Percentiles rank a stretch among this genome's conserved stretches.
Evolutionary conservation across 1,140 invertebrate species (phyloP).

Genomic region (Drosophila tsacasi): DNA sequence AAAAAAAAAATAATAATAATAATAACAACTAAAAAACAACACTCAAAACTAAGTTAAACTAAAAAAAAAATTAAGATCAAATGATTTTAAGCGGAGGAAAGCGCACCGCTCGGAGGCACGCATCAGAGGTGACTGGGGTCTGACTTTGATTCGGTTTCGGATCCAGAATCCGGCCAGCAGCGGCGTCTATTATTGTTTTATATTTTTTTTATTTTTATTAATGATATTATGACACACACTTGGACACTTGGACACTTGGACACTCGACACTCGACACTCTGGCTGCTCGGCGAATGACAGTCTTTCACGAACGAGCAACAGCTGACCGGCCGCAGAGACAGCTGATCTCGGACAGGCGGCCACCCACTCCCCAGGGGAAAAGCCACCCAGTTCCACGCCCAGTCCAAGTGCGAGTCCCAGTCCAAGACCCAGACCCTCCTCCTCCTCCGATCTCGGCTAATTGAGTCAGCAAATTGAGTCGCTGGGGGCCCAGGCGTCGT

Average conservation of each 20-base stretch:
- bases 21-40: not conserved
- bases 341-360: constrained; percentile 15
- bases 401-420: not conserved
- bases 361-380: not conserved
- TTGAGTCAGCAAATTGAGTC: constrained; percentile 43
- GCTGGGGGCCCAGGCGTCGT: constrained; percentile 21
- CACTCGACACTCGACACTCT: not conserved
- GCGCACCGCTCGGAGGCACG: constrained; percentile 64
- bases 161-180: constrained; percentile 39
- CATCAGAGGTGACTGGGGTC: constrained; percentile 64
- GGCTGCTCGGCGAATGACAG: not conserved
- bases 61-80: constrained; percentile 4
- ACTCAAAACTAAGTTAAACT: constrained; percentile 17
- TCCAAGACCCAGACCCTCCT: not conserved
- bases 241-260: not conserved
- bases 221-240: constrained; percentile 58
- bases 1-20: not conserved
- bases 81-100: not conserved
- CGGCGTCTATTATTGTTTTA: constrained; percentile 43
- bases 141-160: constrained; percentile 41
- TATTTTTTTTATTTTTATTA: constrained; percentile 62
- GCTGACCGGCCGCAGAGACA: constrained; percentile 19
- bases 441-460: constrained; percentile 18
- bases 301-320: constrained; percentile 11
- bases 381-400: not conserved